A percentile compares a stretch with the other conserved stretches of the same genome.
Conservation (phyloP, 2,888 invertebrate species). For the Sicus ferrugineus region DNA sequence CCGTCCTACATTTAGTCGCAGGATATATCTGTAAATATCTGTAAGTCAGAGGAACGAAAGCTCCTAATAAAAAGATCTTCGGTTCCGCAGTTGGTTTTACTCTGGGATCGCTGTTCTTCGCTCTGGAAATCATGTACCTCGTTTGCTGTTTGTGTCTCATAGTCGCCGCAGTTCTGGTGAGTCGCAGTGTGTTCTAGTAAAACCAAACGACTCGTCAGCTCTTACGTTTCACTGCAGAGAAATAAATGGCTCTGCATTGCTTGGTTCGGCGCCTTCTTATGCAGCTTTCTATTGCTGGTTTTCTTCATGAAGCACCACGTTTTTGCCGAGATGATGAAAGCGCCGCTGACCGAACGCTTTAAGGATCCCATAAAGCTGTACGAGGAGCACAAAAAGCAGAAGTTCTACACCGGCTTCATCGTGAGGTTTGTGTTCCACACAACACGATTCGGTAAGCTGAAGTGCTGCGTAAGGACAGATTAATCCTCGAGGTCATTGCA, state of each 20-base stretch:
- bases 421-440: background rate
- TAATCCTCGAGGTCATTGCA: background rate
- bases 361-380: too few relatives aligned
- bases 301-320: background rate
- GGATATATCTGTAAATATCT: background rate
- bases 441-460: background rate
- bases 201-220: background rate
- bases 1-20: background rate
- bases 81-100: background rate
- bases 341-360: background rate
- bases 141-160: background rate
- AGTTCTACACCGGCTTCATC: background rate
- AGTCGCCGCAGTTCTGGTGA: background rate
- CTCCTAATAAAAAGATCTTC: background rate
- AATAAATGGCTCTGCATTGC: background rate
- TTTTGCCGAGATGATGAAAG: background rate
- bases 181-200: background rate
- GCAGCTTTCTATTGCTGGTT: background rate
- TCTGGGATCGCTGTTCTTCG: background rate
- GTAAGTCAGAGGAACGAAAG: background rate
- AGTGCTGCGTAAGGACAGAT: background rate
- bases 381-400: background rate
- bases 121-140: background rate
- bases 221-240: background rate
- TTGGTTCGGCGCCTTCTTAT: background rate